Conservation (phyloP, 2,888 invertebrate species). For the Trissolcus brochymenae region DNA sequence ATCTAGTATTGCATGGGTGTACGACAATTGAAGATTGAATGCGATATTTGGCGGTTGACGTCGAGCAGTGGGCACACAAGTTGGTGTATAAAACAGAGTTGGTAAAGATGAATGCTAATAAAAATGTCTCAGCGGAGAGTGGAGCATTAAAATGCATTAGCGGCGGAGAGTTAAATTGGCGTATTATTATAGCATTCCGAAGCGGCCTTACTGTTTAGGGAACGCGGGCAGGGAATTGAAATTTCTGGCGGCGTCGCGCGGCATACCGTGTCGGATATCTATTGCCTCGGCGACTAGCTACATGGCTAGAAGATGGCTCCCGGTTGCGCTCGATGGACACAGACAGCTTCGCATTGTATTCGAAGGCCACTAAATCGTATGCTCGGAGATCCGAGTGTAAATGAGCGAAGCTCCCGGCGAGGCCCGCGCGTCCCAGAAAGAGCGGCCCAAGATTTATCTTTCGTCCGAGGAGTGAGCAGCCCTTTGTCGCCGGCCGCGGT, state of each 20-base stretch:
- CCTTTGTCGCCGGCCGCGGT: conserved; percentile 74
- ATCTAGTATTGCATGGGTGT: background rate
- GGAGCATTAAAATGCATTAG: conserved; percentile 55
- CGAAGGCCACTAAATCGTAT: conserved; percentile 75
- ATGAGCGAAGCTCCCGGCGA: conserved; percentile 68
- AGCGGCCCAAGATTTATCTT: conserved; percentile 66
- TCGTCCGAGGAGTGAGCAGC: conserved; percentile 63
- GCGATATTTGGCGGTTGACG: too few species aligned
- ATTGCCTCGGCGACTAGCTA: conserved; percentile 68
- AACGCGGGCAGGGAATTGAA: conserved; percentile 34
- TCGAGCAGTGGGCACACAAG: too few species aligned
- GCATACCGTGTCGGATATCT: conserved; percentile 63
- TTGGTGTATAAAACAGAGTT: conserved; percentile 44
- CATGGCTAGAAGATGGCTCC: conserved; percentile 67
- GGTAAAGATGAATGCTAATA: conserved; percentile 54
- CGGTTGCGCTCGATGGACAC: conserved; percentile 73
- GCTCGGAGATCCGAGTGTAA: conserved; percentile 71
- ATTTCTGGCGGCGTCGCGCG: conserved; percentile 55
- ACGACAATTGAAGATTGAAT: background rate
- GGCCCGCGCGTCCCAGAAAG: conserved; percentile 53
- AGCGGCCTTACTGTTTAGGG: conserved; percentile 19
- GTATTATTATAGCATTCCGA: conserved; percentile 57
- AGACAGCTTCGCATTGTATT: conserved; percentile 76
- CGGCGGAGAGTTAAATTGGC: conserved; percentile 53
- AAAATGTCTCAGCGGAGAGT: conserved; percentile 42